These are phyloP conservation scores for Ligdia adustata DNA, from an alignment of 2,888 invertebrate genomes.

Conservation along the genomic window DNA sequence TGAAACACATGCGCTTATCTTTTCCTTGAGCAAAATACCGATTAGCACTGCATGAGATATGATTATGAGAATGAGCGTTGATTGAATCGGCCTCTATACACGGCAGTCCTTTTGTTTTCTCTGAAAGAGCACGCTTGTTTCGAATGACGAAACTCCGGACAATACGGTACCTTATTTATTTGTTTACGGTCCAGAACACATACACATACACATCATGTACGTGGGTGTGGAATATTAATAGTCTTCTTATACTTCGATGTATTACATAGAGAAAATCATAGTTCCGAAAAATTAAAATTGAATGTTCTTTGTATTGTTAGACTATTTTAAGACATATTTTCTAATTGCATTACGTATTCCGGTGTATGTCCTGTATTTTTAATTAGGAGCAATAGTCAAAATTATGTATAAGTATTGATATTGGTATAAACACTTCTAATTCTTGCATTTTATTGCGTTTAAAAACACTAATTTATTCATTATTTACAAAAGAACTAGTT, in stretches of 20 bases:
- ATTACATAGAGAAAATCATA: too few relatives aligned
- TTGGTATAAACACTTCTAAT: too few relatives aligned
- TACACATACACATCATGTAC: conserved; percentile 41
- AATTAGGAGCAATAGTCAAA: too few relatives aligned
- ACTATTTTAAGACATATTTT: too few relatives aligned
- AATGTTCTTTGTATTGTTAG: too few relatives aligned
- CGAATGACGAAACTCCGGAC: conserved; percentile 60
- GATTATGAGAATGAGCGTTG: conserved; percentile 11
- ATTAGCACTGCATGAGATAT: neutral
- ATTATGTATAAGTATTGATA: too few relatives aligned
- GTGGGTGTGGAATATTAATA: conserved; percentile 37
- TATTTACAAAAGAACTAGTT: too few relatives aligned
- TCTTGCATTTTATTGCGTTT: too few relatives aligned
- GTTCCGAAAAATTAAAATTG: too few relatives aligned
- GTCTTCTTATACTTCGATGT: neutral
- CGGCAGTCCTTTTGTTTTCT: conserved; percentile 45
- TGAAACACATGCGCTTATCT: conserved; percentile 2
- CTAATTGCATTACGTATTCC: too few relatives aligned
- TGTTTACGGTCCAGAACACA: conserved; percentile 58
- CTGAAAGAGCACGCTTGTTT: conserved; percentile 54
- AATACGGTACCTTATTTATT: conserved; percentile 72
- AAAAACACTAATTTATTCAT: too few relatives aligned
- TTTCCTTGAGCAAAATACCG: conserved; percentile 12
- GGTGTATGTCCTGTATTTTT: too few relatives aligned
- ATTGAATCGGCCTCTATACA: conserved; percentile 28